Percentiles rank a stretch among this genome's conserved stretches.
phyloP scores from a whole-genome alignment of 2,888 invertebrate species.

The Callimorpha dominula region DNA sequence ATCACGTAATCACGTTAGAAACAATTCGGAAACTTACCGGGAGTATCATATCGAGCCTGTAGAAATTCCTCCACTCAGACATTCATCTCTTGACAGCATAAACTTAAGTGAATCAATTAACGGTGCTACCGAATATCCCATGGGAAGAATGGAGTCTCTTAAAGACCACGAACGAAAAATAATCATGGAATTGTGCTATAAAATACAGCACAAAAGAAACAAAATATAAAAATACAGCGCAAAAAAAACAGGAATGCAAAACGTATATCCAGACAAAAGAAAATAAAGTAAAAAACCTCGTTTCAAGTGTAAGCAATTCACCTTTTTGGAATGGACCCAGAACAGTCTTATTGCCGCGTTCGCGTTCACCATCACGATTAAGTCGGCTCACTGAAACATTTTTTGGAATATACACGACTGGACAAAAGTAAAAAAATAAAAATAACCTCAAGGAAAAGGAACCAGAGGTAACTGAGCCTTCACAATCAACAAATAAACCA shows the following conservation, averaged over 20 bases:
- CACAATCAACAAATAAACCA: not conserved
- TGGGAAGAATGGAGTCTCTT: conserved; percentile 18
- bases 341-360: not conserved
- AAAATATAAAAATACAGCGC: too few relatives aligned
- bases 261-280: not conserved
- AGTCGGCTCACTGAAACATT: too few relatives aligned
- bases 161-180: conserved; percentile 88
- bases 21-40: not conserved
- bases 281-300: not conserved
- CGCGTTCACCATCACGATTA: not conserved
- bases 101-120: not conserved
- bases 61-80: not conserved
- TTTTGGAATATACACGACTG: not conserved
- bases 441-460: not conserved
- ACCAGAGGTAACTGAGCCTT: not conserved
- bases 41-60: not conserved
- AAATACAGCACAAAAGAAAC: too few relatives aligned
- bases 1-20: too few relatives aligned
- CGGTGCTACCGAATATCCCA: not conserved
- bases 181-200: conserved; percentile 98
- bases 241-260: not conserved
- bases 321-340: not conserved
- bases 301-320: not conserved
- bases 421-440: not conserved
- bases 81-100: not conserved